Evolutionary conservation across 2,888 invertebrate genomes (phyloP).

Genomic region (Chaetogeoica ovagalla): DNA sequence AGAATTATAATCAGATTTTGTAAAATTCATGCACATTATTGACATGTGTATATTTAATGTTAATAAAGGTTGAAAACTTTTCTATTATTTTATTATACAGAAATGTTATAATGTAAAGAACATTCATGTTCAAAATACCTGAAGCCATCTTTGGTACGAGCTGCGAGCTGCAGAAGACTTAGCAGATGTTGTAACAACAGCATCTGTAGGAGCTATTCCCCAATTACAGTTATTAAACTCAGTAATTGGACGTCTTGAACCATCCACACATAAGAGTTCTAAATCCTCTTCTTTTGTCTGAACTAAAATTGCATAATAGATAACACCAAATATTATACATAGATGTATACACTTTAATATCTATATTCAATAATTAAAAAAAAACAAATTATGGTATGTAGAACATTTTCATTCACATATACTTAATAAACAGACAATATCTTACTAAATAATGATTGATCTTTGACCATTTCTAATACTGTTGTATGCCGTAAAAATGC

Average conservation of each 20-base stretch:
- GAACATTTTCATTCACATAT: neutral
- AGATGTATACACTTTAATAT: no score
- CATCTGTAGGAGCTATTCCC: constrained; percentile 82
- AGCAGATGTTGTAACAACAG: constrained; percentile 84
- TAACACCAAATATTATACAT: neutral
- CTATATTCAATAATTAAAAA: no score
- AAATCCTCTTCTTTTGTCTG: constrained; percentile 65
- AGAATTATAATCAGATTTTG: neutral
- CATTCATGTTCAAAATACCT: constrained; percentile 26
- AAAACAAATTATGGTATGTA: neutral
- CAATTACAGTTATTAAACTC: constrained; percentile 80
- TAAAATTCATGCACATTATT: no score
- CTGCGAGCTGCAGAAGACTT: constrained; percentile 64
- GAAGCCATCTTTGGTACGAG: constrained; percentile 60
- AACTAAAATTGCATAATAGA: constrained; percentile 3
- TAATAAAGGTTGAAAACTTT: no score
- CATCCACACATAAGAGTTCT: constrained; percentile 81
- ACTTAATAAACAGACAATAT: constrained; percentile 34
- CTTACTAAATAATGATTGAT: constrained; percentile 66
- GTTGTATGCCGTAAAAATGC: constrained; percentile 89
- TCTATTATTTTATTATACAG: no score
- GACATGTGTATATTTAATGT: no score
- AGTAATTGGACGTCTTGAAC: constrained; percentile 69
- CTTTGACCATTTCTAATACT: constrained; percentile 71
- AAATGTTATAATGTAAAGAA: no score